Percentiles rank a stretch among this genome's conserved stretches.
Evolutionary conservation across 2,113 vertebrate species (phyloP).

Genomic region (Coryphaenoides rupestris): DNA sequence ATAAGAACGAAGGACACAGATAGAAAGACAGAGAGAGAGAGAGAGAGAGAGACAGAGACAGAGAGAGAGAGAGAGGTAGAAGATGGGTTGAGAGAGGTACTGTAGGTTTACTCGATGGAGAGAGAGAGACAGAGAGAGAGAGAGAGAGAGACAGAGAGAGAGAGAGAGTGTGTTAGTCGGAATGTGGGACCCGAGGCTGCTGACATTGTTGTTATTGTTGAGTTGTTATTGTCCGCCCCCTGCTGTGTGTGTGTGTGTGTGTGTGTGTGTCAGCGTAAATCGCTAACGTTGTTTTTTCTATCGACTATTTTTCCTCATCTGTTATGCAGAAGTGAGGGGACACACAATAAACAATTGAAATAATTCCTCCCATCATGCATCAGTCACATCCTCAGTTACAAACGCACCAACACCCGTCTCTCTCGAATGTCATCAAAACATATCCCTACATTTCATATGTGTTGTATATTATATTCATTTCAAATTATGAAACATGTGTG

Average conservation of each 20-base stretch:
- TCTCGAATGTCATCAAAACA: no score
- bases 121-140: not conserved
- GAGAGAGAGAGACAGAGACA: not conserved
- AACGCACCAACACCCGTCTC: no score
- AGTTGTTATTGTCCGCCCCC: constrained; percentile 16
- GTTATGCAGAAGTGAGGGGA: no score
- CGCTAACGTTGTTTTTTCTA: not conserved
- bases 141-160: not conserved
- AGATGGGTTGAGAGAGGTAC: not conserved
- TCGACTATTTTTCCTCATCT: no score
- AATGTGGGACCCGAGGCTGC: constrained; percentile 23
- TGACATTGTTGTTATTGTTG: constrained; percentile 29
- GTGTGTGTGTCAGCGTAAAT: not conserved
- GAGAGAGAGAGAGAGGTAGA: not conserved
- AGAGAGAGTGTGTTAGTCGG: constrained; percentile 4
- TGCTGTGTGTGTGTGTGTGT: not conserved
- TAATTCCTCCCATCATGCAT: no score
- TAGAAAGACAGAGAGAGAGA: constrained; percentile 9
- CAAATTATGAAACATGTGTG: no score
- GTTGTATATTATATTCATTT: no score
- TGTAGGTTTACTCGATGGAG: not conserved
- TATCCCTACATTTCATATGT: no score
- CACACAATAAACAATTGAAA: no score
- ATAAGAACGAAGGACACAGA: constrained; percentile 13
- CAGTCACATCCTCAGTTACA: no score